Evolutionary conservation across 2,888 invertebrate genomes (phyloP), one percentile per base, ranked within the genome.

Genomic region (Tinea pellionella): DNA sequence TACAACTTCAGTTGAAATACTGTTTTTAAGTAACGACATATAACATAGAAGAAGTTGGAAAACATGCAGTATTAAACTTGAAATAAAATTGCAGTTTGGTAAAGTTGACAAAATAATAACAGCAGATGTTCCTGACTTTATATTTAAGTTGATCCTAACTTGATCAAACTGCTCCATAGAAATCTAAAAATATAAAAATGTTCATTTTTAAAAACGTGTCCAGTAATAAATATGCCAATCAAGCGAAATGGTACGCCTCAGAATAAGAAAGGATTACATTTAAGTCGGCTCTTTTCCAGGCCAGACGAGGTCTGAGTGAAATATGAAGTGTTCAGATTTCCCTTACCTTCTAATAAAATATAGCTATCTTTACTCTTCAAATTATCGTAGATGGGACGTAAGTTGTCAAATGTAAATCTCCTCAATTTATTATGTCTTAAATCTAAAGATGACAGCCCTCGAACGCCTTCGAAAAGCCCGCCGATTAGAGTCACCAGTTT

Each of bases 261-360:
- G 47, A 47, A 47, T 4, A 47, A 15, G 47, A 47, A 47, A 47
- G 47, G 47, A 47, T 47, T 47, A 47, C 6, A 16, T 47, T 47
- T 47, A 47, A 47, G 47, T 16, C 15, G 16, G 2, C 47, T 47
- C 47, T 15, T n/a, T 42, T 9, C 3, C 8, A 47, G 47, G 15
- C 47, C 47, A 47, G 47, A 47, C 47, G 47, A 47, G 47, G 15
- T 47, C 47, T 15, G 47, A 47, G 47, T 47, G 16, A 47, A 47
- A 47, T 7, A 47, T 47, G 6, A 47, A 47, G 16, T 16, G 47
- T 47, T 47, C 9, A 47, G 13, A 47, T 47, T 47, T 47, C 47
- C 47, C 91, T 89, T 82, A 95, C 95, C 93, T 87, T 92, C 92
- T 64, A 95, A 82, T 71, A 91, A 90, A 69, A 95, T 90, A 77